phyloP scores from a whole-genome alignment of 2,797 vertebrate species.

The Myotis findleyi region DNA sequence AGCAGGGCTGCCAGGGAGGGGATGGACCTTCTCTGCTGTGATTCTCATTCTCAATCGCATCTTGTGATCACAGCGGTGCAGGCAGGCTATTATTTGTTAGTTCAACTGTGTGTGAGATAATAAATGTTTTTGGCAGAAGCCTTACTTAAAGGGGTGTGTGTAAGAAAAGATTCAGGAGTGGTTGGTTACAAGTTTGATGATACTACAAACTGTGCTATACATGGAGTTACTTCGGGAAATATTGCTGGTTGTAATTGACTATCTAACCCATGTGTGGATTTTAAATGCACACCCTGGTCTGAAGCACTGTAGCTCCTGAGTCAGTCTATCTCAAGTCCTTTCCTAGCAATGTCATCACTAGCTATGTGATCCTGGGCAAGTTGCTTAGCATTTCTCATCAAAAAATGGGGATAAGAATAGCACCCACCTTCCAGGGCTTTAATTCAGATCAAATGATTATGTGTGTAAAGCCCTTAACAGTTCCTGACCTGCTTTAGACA shows the following conservation, averaged over 20 bases:
- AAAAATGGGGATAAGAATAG: background rate
- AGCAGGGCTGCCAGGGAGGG: background rate
- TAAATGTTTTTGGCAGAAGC: conserved; percentile 52
- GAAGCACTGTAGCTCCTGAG: background rate
- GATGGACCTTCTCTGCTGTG: conserved; percentile 39
- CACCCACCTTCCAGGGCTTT: background rate
- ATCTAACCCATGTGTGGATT: background rate
- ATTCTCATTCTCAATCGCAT: conserved; percentile 54
- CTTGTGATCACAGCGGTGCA: conserved; percentile 35
- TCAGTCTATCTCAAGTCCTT: background rate
- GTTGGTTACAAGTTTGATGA: background rate
- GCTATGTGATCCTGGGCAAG: background rate
- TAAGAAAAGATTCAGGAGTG: background rate
- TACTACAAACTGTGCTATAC: background rate
- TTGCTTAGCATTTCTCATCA: background rate
- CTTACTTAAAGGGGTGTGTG: conserved; percentile 24
- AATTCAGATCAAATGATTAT: background rate
- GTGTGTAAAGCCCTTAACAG: background rate
- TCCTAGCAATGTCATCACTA: background rate
- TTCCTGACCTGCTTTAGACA: background rate
- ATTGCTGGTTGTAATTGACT: background rate
- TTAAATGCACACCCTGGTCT: background rate
- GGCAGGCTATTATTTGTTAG: conserved; percentile 57
- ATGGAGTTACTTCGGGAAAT: background rate
- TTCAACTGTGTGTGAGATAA: conserved; percentile 50